Conservation (phyloP, 2,113 vertebrate species). For the Ceratotherium simum region DNA sequence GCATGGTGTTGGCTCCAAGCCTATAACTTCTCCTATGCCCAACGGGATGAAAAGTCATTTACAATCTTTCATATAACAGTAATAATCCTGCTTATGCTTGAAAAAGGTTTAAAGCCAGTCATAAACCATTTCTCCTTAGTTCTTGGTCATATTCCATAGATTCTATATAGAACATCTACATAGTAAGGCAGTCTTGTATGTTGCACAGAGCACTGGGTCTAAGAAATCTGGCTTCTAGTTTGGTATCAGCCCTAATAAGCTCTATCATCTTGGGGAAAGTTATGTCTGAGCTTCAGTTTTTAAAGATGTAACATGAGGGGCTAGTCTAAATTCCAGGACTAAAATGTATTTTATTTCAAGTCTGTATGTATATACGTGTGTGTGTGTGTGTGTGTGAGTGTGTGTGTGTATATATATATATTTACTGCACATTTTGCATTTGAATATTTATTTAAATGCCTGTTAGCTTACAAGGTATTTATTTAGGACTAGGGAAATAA, state of each 20-base stretch:
- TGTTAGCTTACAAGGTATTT: not conserved
- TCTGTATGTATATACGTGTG: not conserved
- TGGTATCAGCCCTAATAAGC: not conserved
- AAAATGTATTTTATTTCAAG: not conserved
- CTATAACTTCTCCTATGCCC: not conserved
- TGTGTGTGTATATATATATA: too few species aligned
- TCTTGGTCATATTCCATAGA: not conserved
- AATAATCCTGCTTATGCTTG: not conserved
- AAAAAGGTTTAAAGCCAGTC: not conserved
- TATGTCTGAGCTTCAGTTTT: not conserved
- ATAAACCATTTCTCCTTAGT: not conserved
- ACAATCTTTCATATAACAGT: not conserved
- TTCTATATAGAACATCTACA: not conserved
- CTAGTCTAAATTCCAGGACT: not conserved
- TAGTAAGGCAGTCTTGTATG: not conserved
- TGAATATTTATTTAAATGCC: not conserved
- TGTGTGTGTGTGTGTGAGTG: not conserved
- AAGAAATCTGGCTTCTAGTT: not conserved
- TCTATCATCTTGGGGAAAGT: not conserved
- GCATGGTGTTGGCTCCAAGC: not conserved
- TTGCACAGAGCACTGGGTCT: not conserved
- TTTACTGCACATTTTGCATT: not conserved
- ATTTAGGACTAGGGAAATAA: not conserved
- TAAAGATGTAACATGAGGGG: not conserved
- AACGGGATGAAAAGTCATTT: conserved; percentile 13